Conservation (phyloP, 2,797 vertebrate genomes). For the Echiichthys vipera region DNA sequence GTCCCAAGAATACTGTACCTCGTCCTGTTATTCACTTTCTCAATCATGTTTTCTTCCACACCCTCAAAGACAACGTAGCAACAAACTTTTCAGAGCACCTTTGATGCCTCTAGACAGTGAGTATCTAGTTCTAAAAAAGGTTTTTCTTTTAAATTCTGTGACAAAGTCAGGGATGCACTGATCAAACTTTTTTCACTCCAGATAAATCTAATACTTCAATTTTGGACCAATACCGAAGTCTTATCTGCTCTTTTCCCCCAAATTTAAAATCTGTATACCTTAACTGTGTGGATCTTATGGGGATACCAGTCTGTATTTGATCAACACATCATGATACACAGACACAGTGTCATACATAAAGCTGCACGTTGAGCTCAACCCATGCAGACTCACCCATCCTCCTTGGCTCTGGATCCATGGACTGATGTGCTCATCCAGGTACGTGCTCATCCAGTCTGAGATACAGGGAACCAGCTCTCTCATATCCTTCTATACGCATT, state of each 20-base stretch:
- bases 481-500: conserved; percentile 95
- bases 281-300: too few relatives aligned
- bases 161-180: not conserved
- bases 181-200: not conserved
- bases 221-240: not conserved
- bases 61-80: too few relatives aligned
- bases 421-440: conserved; percentile 93
- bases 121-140: not conserved
- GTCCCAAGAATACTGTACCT: too few relatives aligned
- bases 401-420: conserved; percentile 96
- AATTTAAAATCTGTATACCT: not conserved
- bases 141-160: not conserved
- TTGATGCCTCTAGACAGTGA: too few relatives aligned
- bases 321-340: not conserved
- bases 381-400: conserved; percentile 92
- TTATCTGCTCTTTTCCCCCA: not conserved
- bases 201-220: not conserved
- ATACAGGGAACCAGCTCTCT: conserved; percentile 90
- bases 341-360: not conserved
- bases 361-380: not conserved
- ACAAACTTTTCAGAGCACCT: too few relatives aligned
- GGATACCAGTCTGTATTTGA: too few relatives aligned
- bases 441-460: conserved; percentile 94
- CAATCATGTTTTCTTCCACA: too few relatives aligned
- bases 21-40: too few relatives aligned